Base-by-base conservation (phyloP, 2,113 vertebrate genomes). In the Bubo blakistoni region DNA sequence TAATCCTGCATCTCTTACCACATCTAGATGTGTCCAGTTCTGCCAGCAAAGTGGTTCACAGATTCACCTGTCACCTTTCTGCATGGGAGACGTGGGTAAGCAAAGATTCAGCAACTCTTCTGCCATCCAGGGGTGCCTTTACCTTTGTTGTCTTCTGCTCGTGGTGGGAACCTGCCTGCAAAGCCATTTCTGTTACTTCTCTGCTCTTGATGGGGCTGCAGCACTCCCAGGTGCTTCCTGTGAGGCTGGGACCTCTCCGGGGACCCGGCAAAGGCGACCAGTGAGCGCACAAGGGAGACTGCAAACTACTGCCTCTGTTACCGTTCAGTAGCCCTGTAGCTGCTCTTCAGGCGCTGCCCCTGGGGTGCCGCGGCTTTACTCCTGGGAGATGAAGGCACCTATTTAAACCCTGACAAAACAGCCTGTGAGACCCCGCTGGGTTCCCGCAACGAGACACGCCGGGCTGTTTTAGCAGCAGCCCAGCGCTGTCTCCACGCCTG, bases 21-120 rank as follows among this genome's bases (percentile, higher is more conserved):
- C n/a, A 59, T 18, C 20, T 17, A 15, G 42, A 16, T 3, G 10
- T 24, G 30, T 24, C 29, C 26, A n/a, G 26, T 29, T 42, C 27
- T n/a, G 22, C 16, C 49, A 51, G 30, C 0, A 0, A 46, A 20
- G 26, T 9, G 24, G 46, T 16, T 32, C n/a, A 59, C 21, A 24
- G 36, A 20, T 22, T 36, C 70, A 24, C 21, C 32, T 27, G 12
- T 25, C 4, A 0, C 18, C 9, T 3, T 27, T 46, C n/a, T 22
- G 21, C 15, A 1, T 2, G 30, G 58, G 17, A 19, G 27, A 18
- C 0, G 0, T 1, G 1, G 5, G 7, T 30, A 42, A 77, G 38
- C n/a, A 40, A 58, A 63, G 58, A 9, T 7, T 36, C 0, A 0
- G 18, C 52, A 21, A 38, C 38, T 30, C 38, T 63, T 62, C 2